phyloP scores from a whole-genome alignment of 1,140 invertebrate genomes.

The Periplaneta americana region DNA sequence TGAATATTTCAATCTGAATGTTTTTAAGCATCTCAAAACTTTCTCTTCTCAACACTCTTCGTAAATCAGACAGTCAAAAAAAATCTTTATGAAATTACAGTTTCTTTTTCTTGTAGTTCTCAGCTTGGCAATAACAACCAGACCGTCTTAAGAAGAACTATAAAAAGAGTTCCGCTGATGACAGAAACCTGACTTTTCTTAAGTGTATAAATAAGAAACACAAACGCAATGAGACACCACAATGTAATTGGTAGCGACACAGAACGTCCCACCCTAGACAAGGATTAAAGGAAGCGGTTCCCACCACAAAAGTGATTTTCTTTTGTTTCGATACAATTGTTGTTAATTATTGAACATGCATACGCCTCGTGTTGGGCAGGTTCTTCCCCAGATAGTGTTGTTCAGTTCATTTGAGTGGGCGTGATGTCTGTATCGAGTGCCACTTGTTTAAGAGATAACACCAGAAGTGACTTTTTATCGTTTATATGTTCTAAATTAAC shows the following conservation, averaged over 20 bases:
- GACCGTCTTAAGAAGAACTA: too few relatives aligned
- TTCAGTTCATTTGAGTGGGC: not conserved
- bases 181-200: too few relatives aligned
- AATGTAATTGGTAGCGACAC: not conserved
- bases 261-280: not conserved
- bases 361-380: not conserved
- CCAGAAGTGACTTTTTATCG: not conserved
- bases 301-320: not conserved
- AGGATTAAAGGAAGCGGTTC: not conserved
- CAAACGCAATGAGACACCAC: not conserved
- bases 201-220: too few relatives aligned
- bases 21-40: too few relatives aligned
- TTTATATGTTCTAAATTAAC: not conserved
- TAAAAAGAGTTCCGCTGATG: too few relatives aligned
- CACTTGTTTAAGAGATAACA: not conserved
- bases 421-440: not conserved
- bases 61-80: too few relatives aligned
- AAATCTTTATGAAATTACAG: too few relatives aligned
- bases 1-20: too few relatives aligned
- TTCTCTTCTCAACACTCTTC: too few relatives aligned
- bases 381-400: not conserved
- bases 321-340: not conserved
- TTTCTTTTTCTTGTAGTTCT: too few relatives aligned
- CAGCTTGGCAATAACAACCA: too few relatives aligned
- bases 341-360: not conserved